Base-by-base conservation (phyloP, 2,888 invertebrate genomes). In the Linnaemya tessellans region DNA sequence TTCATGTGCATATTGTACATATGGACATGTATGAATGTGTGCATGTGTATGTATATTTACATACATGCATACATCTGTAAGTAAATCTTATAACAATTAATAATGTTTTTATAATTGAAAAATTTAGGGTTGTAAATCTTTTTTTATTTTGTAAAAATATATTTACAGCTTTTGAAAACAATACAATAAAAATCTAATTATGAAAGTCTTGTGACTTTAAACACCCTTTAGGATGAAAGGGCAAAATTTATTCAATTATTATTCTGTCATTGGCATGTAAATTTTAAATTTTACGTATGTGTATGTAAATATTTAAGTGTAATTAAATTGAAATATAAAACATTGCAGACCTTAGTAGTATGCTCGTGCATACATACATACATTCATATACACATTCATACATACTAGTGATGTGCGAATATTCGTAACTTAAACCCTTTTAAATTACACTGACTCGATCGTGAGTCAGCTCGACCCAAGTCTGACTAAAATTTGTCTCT, bases 181-280 rank as follows among this genome's bases (percentile, higher is more conserved):
- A 46, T 30, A 73, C 73, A 73, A 73, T 49, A 49, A n/a, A 49
- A 49, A 35, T 60, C 18, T 20, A 73, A 73, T 73, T 60, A 60
- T 4, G 20, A 8, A 35, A 49, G 13, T n/a, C 51, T 13, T 60
- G 49, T 62, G 73, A 35, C 49, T 73, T 73, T 35, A 35, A 49
- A 49, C 18, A 30, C 11, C 30, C 30, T 30, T 71, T 11, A 56
- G 41, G 25, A 41, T 22, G 3, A 13, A 46, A 35, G 25, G 20
- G 15, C 18, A 60, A 11, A n/a, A 38, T 70, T 54, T 38, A 22
- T 54, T 68, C 41, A 43, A 43, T 30, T 56, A 25, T 56, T 41
- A 43, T 7, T 30, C 20, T 54, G 35, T 11, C 22, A 20, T 68
- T 38, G 22, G 41, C 51, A n/a, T 62, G 22, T 15, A 51, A 43